Conservation (phyloP, 2,113 vertebrate genomes). For the Hepsetus odoe region DNA sequence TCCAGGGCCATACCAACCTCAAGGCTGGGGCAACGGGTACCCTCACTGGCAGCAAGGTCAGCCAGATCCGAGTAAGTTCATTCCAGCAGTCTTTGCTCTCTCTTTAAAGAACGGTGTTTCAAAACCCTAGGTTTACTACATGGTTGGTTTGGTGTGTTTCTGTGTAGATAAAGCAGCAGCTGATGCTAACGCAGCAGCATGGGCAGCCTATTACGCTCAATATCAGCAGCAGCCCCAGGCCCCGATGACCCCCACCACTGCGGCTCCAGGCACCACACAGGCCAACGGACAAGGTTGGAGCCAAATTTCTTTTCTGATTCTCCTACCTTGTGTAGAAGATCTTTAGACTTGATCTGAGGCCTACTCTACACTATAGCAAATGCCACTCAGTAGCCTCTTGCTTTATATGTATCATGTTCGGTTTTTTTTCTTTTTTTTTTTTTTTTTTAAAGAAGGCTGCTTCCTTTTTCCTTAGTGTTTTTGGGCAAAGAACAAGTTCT, state of each 20-base stretch:
- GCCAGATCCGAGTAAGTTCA: conserved; percentile 90
- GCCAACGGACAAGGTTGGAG: conserved; percentile 94
- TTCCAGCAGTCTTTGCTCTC: not conserved
- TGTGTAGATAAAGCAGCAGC: conserved; percentile 91
- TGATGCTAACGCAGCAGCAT: conserved; percentile 96
- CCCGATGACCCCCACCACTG: conserved; percentile 89
- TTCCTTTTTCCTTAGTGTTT: conserved; percentile 39
- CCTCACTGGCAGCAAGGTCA: conserved; percentile 97
- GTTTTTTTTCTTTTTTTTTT: not conserved
- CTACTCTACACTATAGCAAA: conserved; percentile 42
- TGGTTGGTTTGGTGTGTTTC: conserved; percentile 7
- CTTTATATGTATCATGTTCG: not conserved
- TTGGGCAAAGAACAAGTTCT: conserved; percentile 57
- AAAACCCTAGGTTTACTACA: too few relatives aligned
- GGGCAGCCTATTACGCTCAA: conserved; percentile 98
- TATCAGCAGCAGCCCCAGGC: conserved; percentile 95
- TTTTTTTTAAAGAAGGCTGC: conserved; percentile 30
- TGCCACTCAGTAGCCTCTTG: not conserved
- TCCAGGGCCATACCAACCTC: conserved; percentile 93
- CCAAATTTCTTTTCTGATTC: not conserved
- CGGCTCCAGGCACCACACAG: conserved; percentile 87
- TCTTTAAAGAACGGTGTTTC: too few relatives aligned
- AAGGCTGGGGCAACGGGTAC: conserved; percentile 97
- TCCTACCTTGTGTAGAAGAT: not conserved
- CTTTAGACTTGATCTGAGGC: conserved; percentile 4